phyloP scores from a whole-genome alignment of 2,888 invertebrate genomes.

The Hipparchia sbordonii region DNA sequence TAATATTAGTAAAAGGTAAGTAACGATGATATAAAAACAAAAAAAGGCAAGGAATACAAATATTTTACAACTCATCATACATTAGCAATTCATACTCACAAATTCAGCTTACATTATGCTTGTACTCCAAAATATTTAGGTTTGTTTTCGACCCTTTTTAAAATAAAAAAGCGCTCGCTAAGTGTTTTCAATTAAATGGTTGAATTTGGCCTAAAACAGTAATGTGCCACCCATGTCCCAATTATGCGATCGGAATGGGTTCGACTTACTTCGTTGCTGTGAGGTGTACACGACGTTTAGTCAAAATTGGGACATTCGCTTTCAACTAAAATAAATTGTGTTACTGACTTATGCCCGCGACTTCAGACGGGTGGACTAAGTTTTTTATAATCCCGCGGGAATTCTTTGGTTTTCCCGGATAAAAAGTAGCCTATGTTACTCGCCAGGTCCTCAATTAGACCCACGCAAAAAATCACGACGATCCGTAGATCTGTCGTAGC shows the following conservation, averaged over 20 bases:
- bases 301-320: background rate
- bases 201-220: slow-evolving; percentile 2
- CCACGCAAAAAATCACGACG: no score
- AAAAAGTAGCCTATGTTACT: no score
- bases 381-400: no score
- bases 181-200: slow-evolving; percentile 2
- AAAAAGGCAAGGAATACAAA: background rate
- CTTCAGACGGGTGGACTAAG: no score
- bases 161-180: background rate
- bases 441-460: no score
- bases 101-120: background rate
- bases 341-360: no score
- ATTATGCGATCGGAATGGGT: slow-evolving; percentile 12
- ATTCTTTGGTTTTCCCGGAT: no score
- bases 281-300: background rate
- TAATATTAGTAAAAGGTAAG: no score
- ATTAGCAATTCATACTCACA: background rate
- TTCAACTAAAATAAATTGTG: no score
- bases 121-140: no score
- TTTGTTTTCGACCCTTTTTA: background rate
- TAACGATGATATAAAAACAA: no score
- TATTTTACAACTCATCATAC: background rate
- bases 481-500: no score
- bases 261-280: slow-evolving; percentile 7
- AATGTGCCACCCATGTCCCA: slow-evolving; percentile 7